Conservation (phyloP, 2,797 vertebrate genomes). For the Euphonia xanthogaster region DNA sequence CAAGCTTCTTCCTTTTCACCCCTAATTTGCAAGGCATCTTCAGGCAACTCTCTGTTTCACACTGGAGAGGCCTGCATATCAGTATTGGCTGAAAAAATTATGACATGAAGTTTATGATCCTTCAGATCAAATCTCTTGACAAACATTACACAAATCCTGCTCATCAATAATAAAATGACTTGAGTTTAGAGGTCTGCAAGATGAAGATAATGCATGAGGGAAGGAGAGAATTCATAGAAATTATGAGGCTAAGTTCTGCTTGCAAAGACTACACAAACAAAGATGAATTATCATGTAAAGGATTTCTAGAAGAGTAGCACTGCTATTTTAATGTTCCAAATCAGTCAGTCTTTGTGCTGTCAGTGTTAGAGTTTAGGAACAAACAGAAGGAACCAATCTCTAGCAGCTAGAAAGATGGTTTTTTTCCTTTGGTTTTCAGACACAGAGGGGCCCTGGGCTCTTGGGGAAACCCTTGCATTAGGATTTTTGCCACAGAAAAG, state of each 20-base stretch:
- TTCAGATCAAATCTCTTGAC: conserved; percentile 9
- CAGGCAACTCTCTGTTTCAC: background rate
- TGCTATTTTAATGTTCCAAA: background rate
- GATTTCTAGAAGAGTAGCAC: background rate
- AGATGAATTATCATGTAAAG: background rate
- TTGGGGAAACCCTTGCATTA: background rate
- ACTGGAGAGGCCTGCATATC: background rate
- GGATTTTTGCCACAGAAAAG: background rate
- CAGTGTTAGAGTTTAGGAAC: background rate
- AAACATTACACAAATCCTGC: background rate
- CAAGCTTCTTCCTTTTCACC: background rate
- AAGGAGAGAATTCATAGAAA: background rate
- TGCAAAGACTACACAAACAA: background rate
- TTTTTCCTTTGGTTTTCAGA: background rate
- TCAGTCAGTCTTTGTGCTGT: background rate
- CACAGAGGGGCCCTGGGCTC: background rate
- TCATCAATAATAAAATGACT: background rate
- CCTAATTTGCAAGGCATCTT: background rate
- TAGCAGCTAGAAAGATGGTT: background rate
- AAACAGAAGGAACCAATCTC: background rate
- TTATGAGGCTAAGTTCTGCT: background rate
- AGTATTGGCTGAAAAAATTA: background rate
- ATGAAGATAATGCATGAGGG: background rate
- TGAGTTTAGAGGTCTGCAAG: background rate
- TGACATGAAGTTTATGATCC: background rate